These are phyloP conservation scores for Trinorchestia longiramus DNA, from an alignment of 1,140 invertebrate genomes.

Conservation along the genomic window DNA sequence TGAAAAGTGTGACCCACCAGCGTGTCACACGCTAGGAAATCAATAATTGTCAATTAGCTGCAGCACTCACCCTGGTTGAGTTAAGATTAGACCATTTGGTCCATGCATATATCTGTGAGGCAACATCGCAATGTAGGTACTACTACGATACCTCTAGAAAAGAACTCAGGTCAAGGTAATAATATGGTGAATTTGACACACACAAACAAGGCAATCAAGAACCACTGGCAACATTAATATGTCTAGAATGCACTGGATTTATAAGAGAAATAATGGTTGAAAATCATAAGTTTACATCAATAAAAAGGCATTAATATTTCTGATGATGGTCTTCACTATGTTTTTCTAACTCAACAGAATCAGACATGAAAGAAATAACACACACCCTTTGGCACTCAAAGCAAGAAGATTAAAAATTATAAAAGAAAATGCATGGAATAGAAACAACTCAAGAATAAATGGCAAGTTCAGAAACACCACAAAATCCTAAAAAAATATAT, in stretches of 20 bases:
- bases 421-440: no score
- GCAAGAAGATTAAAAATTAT: no score
- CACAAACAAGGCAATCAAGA: not conserved
- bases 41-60: not conserved
- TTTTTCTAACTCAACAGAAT: no score
- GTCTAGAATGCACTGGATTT: no score
- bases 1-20: no score
- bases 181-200: not conserved
- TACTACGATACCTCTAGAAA: not conserved
- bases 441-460: no score
- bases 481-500: not conserved
- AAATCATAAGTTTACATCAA: no score
- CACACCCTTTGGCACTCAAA: no score
- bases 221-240: no score
- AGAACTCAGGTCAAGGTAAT: not conserved
- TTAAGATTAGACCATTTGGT: not conserved
- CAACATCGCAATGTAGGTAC: not conserved
- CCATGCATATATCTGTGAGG: conserved; percentile 37
- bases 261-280: not conserved
- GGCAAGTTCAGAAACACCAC: not conserved
- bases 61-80: not conserved
- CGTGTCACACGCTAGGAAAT: not conserved
- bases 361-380: no score
- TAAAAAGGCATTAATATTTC: no score
- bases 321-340: no score